Percentiles rank a stretch among this genome's conserved stretches.
Evolutionary conservation across 2,888 invertebrate species (phyloP).

Genomic region (Byasa hedistus): DNA sequence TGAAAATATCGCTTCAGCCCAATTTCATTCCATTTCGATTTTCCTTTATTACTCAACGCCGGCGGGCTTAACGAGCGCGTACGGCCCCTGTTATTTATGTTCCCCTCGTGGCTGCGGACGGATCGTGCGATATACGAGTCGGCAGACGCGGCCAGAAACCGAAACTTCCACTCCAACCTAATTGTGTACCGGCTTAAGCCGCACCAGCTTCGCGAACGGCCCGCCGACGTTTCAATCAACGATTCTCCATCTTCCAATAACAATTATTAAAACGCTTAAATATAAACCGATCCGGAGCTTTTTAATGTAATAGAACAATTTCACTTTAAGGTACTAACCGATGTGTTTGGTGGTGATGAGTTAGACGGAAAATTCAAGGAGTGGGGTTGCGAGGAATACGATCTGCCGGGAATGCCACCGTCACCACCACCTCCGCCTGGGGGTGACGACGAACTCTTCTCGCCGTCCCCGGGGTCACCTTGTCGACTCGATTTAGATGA

Average conservation of each 20-base stretch:
- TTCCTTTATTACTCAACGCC: constrained; percentile 79
- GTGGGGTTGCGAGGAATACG: constrained; percentile 85
- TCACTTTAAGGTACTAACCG: constrained; percentile 83
- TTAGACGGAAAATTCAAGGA: constrained; percentile 75
- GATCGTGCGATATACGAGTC: constrained; percentile 74
- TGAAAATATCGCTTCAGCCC: constrained; percentile 75
- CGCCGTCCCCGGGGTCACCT: constrained; percentile 85
- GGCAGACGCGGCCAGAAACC: constrained; percentile 62
- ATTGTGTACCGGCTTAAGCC: constrained; percentile 73
- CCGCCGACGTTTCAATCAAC: constrained; percentile 62
- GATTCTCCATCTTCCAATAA: constrained; percentile 38
- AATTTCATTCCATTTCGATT: constrained; percentile 80
- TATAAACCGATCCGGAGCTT: neutral
- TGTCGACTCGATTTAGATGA: constrained; percentile 81
- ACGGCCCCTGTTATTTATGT: constrained; percentile 77
- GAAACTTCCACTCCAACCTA: constrained; percentile 70
- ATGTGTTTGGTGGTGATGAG: constrained; percentile 84
- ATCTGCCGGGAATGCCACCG: constrained; percentile 86
- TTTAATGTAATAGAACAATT: constrained; percentile 1
- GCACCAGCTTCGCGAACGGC: constrained; percentile 52
- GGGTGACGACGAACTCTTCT: constrained; percentile 91
- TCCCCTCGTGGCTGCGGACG: constrained; percentile 77
- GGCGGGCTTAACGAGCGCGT: constrained; percentile 78
- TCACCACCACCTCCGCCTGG: constrained; percentile 87
- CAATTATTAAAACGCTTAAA: neutral